Conservation (phyloP, 2,113 vertebrate species). For the Sinocyclocheilus maitianheensis region DNA sequence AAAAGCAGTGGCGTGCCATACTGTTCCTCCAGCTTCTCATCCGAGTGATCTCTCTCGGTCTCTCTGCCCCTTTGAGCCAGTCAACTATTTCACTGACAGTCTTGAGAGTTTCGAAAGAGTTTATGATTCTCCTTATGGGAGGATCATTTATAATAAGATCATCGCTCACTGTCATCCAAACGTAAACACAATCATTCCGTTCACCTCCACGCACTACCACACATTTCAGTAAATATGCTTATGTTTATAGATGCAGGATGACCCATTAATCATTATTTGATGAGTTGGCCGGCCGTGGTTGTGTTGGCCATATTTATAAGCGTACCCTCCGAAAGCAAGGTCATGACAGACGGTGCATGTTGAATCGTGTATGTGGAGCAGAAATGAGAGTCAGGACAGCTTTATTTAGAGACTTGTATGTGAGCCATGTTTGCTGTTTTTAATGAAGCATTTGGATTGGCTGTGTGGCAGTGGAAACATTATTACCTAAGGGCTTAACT, state of each 20-base stretch:
- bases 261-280: constrained; percentile 52
- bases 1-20: neutral
- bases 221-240: constrained; percentile 38
- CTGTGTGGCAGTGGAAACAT: constrained; percentile 46
- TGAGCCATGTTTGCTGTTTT: constrained; percentile 47
- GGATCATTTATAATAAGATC: constrained; percentile 1
- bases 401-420: constrained; percentile 44
- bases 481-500: constrained; percentile 39
- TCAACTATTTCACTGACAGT: neutral
- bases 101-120: constrained; percentile 2
- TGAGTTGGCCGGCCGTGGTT: constrained; percentile 41
- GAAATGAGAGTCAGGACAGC: constrained; percentile 26
- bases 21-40: constrained; percentile 1
- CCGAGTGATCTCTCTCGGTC: neutral
- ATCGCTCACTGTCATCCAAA: neutral
- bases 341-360: constrained; percentile 16
- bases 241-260: constrained; percentile 49
- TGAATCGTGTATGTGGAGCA: constrained; percentile 40
- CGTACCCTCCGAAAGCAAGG: constrained; percentile 32
- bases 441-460: constrained; percentile 35
- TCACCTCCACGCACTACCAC: constrained; percentile 12
- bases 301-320: constrained; percentile 47
- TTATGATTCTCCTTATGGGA: constrained; percentile 28
- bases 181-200: neutral
- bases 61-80: neutral